Percentiles rank a stretch among this genome's conserved stretches.
These are phyloP conservation scores for Marronus borbonicus DNA, from an alignment of 2,888 invertebrate genomes.

Conservation along the genomic window DNA sequence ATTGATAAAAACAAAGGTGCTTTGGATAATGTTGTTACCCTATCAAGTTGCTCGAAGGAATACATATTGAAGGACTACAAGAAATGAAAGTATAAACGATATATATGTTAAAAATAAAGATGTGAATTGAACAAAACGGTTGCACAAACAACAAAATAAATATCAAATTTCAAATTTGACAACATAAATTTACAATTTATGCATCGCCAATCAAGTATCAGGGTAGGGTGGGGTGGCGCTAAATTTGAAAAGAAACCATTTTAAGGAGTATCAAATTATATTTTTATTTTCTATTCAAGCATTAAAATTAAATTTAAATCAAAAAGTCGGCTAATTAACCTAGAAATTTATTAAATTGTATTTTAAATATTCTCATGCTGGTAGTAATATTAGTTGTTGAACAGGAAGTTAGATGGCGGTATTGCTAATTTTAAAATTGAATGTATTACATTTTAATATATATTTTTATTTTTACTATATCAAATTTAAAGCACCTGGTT, in stretches of 20 bases:
- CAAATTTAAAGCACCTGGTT: too few relatives aligned
- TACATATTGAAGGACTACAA: conserved; percentile 32
- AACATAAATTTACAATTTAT: conserved; percentile 15
- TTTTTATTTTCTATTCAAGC: too few relatives aligned
- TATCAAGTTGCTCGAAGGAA: conserved; percentile 32
- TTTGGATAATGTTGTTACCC: neutral
- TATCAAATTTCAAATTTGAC: conserved; percentile 46
- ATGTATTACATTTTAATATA: too few relatives aligned
- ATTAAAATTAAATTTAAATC: too few relatives aligned
- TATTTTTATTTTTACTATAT: too few relatives aligned
- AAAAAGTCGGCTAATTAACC: too few relatives aligned
- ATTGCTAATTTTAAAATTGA: too few relatives aligned
- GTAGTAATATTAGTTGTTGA: too few relatives aligned
- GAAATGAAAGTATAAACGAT: neutral
- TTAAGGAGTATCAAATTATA: too few relatives aligned
- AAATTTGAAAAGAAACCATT: neutral
- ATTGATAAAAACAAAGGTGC: neutral
- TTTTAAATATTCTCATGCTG: too few relatives aligned
- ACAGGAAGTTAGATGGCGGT: too few relatives aligned
- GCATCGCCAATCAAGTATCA: neutral
- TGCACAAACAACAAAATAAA: conserved; percentile 48
- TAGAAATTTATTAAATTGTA: too few relatives aligned
- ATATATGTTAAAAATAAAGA: conserved; percentile 22
- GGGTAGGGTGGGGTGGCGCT: neutral
- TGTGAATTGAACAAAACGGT: conserved; percentile 37